Base-by-base conservation (phyloP, 2,888 invertebrate genomes). In the Dryobotodes eremita region DNA sequence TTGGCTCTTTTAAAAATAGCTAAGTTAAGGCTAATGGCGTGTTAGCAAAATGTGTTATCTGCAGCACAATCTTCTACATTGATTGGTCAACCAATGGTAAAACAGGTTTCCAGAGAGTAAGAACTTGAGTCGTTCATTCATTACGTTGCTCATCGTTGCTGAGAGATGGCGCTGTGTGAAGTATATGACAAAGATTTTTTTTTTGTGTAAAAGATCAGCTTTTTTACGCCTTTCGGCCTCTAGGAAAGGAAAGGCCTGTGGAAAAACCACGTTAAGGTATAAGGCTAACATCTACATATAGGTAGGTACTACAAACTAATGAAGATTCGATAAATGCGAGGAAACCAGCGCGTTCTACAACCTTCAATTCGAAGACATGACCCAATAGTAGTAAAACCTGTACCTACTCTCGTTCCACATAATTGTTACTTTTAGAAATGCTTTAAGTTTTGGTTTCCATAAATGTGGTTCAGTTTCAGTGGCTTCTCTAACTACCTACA, bases 131-230 rank as follows among this genome's bases (percentile, higher is more conserved):
- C 66, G 55, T 73, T 55, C 42, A 50, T 57, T 57, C 53, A 23
- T 70, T 20, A 1, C 36, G 75, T 69, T 86, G 46, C 26, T 70
- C 68, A 48, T 53, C 69, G 31, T n/a, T 81, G 68, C 65, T 57
- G 42, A 20, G 13, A 88, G 88, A 88, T 79, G 88, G 86, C 89
- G 84, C 36, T 86, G 55, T 82, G 46, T 48, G 15, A 74, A 76
- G 15, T 23, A 31, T 57, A 36, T 10, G 10, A 53, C 23, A 13
- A 13, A 13, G 10, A 31, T 31, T 13, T 46, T 73, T n/a, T 36
- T 53, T 36, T 31, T 66, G 46, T 46, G 7, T 42, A 6, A 13
- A 10, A 2, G 10, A 26, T 62, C 20, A 20, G 31, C 17, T 48
- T 71, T 71, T 13, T 13, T 71, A 10, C 20, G 6, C 50, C 4